Percentiles rank a stretch among this genome's conserved stretches.
phyloP scores from a whole-genome alignment of 2,888 invertebrate genomes.

The Phytoseiulus persimilis region DNA sequence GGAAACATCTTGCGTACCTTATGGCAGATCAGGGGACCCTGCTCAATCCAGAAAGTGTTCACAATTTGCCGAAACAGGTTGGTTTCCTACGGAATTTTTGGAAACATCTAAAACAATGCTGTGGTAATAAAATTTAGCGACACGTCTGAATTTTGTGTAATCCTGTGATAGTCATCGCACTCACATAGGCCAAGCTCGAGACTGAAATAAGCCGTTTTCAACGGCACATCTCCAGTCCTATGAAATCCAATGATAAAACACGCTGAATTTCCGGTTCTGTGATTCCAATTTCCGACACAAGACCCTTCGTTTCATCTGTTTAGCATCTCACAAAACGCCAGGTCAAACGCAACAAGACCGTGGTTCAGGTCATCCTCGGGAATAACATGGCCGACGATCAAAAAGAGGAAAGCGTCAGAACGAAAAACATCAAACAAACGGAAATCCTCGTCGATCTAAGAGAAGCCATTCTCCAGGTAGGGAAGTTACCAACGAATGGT shows the following conservation, averaged over 20 bases:
- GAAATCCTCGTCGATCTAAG: constrained; percentile 94
- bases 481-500: background rate
- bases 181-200: no score
- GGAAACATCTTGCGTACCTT: constrained; percentile 83
- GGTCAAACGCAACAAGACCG: constrained; percentile 78
- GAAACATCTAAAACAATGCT: background rate
- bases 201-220: no score
- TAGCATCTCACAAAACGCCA: constrained; percentile 61
- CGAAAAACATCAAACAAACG: constrained; percentile 94
- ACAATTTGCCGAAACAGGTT: constrained; percentile 81
- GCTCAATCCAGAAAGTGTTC: constrained; percentile 76
- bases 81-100: constrained; percentile 26
- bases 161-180: background rate
- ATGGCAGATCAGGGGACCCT: constrained; percentile 94
- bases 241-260: no score
- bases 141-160: background rate
- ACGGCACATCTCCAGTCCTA: no score
- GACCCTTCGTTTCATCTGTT: constrained; percentile 12
- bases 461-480: constrained; percentile 85
- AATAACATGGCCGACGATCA: constrained; percentile 56
- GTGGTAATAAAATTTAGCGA: constrained; percentile 6
- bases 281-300: no score
- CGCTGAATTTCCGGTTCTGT: no score
- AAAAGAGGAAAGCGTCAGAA: constrained; percentile 72
- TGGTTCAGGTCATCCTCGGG: constrained; percentile 76